Evolutionary conservation across 2,888 invertebrate species (phyloP), one percentile per base, ranked within the genome.

Genomic region (Epistrophe grossulariae): DNA sequence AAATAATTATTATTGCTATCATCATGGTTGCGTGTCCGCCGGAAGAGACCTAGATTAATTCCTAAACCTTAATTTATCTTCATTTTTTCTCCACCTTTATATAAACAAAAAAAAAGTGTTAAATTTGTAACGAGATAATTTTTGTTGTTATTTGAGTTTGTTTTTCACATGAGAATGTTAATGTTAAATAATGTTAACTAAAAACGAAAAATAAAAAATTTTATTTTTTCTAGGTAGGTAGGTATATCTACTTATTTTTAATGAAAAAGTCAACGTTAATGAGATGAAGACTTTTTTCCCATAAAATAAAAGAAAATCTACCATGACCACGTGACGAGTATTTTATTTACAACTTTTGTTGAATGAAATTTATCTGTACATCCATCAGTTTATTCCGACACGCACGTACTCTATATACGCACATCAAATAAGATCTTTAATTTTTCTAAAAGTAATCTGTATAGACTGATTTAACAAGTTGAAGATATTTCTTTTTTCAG

Each of bases 21-120:
- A 38, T 68, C n/a, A 38, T 68, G 55, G 70, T 70, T 70, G 70
- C 70, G 70, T 70, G 70, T 70, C 24, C 55, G 70, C 40, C 38
- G 70, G 70, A 55, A 70, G 70, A 70, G 35, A 17, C 52, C 7
- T 24, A 10, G 38, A 38, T n/a, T 68, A 68, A 52, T 68, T 50
- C 48, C 66, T 13, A 48, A 66, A 66, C 17, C 4, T 48, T 8
- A n/a, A 24, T 31, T 55, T 55, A 8, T 31, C 28, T 55, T 55
- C 15, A 55, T 28, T 45, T 48, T 66, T 48, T 48, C 17, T 19
- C 15, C 4, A 9, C 17, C 15, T 28, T 3, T 4, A 3, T 9
- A 28, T 15, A 28, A 0, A 48, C 9, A 52, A 70, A 24, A 24
- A 24, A 2, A 70, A 55, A 55, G 70, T 55, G 55, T 70, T 70